Evolutionary conservation across 2,797 vertebrate genomes (phyloP).

Genomic region (Danio choprae): DNA sequence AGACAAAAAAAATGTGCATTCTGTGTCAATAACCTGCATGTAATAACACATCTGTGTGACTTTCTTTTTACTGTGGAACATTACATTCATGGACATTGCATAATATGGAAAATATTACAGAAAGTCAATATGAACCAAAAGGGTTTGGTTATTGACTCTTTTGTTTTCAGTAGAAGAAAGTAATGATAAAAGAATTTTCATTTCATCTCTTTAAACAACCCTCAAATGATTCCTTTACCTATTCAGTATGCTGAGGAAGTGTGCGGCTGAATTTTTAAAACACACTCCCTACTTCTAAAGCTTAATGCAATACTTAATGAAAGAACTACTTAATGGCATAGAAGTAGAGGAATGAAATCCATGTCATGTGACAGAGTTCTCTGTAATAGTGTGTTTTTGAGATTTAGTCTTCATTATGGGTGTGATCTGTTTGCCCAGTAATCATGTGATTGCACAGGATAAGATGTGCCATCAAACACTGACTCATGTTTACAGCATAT

Average conservation of each 20-base stretch:
- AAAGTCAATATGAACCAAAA: too few relatives aligned
- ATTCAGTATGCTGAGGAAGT: not conserved
- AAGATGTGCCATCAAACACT: constrained; percentile 16
- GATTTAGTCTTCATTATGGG: not conserved
- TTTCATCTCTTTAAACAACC: not conserved
- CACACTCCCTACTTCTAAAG: not conserved
- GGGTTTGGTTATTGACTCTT: too few relatives aligned
- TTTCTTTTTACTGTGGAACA: too few relatives aligned
- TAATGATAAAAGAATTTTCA: too few relatives aligned
- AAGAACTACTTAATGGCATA: not conserved
- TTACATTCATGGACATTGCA: too few relatives aligned
- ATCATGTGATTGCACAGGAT: constrained; percentile 20
- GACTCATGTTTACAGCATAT: constrained; percentile 1
- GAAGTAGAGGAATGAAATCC: not conserved
- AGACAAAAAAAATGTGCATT: too few relatives aligned
- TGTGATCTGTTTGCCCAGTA: constrained; percentile 35
- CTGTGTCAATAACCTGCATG: too few relatives aligned
- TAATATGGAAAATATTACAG: too few relatives aligned
- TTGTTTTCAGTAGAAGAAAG: not conserved
- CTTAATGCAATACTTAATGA: too few relatives aligned
- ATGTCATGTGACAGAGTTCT: not conserved
- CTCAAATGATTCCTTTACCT: not conserved
- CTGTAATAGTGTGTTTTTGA: not conserved
- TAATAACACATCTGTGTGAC: too few relatives aligned
- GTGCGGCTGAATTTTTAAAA: not conserved